phyloP scores from a whole-genome alignment of 2,113 vertebrate genomes.

The Brachyhypopomus occidentalis region DNA sequence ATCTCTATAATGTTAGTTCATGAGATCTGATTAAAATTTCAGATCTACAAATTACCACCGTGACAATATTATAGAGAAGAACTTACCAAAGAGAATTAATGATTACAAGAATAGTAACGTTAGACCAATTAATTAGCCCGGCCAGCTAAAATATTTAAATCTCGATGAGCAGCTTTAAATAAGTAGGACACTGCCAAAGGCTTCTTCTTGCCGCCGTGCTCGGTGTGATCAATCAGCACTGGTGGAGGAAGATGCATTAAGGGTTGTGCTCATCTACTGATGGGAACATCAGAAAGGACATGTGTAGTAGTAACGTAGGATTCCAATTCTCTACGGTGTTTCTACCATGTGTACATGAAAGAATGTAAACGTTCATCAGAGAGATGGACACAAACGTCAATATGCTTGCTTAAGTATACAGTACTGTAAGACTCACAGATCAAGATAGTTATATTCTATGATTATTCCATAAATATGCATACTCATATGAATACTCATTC shows the following conservation, averaged over 20 bases:
- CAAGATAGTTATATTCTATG: not conserved
- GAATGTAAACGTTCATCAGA: not conserved
- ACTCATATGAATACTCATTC: not conserved
- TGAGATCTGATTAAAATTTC: conserved; percentile 58
- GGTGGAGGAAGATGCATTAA: conserved; percentile 17
- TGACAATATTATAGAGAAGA: conserved; percentile 51
- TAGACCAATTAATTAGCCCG: conserved; percentile 61
- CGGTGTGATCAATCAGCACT: conserved; percentile 32
- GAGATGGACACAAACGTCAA: not conserved
- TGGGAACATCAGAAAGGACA: not conserved
- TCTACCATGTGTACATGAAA: conserved; percentile 16
- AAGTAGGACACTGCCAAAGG: conserved; percentile 63
- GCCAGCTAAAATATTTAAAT: conserved; percentile 69
- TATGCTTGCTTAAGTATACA: not conserved
- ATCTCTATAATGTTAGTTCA: conserved; percentile 16
- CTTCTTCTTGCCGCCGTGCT: conserved; percentile 16
- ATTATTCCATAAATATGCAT: not conserved
- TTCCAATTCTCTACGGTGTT: not conserved
- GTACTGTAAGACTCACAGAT: not conserved
- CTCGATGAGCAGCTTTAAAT: conserved; percentile 44
- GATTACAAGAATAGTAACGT: conserved; percentile 67
- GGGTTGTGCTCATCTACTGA: conserved; percentile 28
- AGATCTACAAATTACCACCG: conserved; percentile 53
- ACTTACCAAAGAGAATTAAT: conserved; percentile 59
- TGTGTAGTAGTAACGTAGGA: not conserved